Conservation (phyloP, 2,113 vertebrate genomes). For the Myxocyprinus asiaticus region DNA sequence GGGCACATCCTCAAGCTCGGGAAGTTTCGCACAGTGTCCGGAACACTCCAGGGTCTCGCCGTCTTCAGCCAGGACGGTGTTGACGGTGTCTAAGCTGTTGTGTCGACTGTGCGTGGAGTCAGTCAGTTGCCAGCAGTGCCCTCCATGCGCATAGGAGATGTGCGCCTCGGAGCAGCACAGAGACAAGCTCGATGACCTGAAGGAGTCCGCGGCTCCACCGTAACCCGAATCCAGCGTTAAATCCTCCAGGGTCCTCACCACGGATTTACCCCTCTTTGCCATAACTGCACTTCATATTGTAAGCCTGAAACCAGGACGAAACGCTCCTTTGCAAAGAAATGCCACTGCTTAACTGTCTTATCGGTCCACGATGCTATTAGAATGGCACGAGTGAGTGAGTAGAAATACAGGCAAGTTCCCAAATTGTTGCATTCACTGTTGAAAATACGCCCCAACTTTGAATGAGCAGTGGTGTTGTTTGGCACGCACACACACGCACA, state of each 20-base stretch:
- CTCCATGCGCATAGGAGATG: constrained; percentile 85
- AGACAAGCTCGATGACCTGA: constrained; percentile 96
- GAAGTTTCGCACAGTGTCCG: constrained; percentile 92
- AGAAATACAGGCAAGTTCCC: not conserved
- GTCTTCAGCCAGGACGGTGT: constrained; percentile 96
- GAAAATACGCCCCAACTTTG: constrained; percentile 44
- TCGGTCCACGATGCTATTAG: not conserved
- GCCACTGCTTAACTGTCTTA: not conserved
- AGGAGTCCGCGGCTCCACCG: constrained; percentile 97
- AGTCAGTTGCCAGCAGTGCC: constrained; percentile 90
- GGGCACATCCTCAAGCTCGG: constrained; percentile 97
- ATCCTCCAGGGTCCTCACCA: constrained; percentile 93
- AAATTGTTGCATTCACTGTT: constrained; percentile 7
- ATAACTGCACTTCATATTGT: constrained; percentile 94
- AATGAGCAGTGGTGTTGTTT: constrained; percentile 31
- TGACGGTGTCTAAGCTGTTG: constrained; percentile 98
- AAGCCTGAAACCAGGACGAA: constrained; percentile 11
- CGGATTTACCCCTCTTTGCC: constrained; percentile 93
- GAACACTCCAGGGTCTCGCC: constrained; percentile 96
- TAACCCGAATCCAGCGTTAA: constrained; percentile 98
- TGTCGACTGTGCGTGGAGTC: constrained; percentile 97
- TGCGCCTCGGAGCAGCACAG: constrained; percentile 94
- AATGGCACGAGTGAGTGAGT: not conserved
- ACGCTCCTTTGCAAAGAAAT: not conserved
- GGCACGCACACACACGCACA: not conserved